A percentile compares a stretch with the other conserved stretches of the same genome.
Evolutionary conservation across 1,140 invertebrate species (phyloP).

Genomic region (Heliconius hermathena): DNA sequence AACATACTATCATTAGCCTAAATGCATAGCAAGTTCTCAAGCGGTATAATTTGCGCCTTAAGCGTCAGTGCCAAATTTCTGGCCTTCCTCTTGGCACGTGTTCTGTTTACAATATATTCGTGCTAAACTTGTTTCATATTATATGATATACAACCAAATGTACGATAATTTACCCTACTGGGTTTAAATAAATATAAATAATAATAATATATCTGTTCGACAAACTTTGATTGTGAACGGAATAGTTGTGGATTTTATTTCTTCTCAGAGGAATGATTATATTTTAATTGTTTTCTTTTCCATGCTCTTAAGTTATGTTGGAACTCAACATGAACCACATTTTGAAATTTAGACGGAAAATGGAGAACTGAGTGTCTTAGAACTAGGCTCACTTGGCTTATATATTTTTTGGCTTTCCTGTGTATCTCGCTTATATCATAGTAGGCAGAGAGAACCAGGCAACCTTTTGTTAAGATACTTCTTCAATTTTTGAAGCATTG

Average conservation of each 20-base stretch:
- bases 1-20: slow-evolving; percentile 14
- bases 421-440: too few relatives aligned
- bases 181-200: background rate
- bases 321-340: too few relatives aligned
- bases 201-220: background rate
- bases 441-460: too few relatives aligned
- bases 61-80: slow-evolving; percentile 15
- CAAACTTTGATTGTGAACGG: background rate
- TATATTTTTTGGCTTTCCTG: too few relatives aligned
- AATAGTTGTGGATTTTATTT: background rate
- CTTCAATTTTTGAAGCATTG: too few relatives aligned
- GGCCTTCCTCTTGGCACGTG: slow-evolving; percentile 17
- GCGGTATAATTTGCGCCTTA: slow-evolving; percentile 3
- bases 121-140: background rate
- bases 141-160: background rate
- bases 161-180: background rate
- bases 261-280: too few relatives aligned
- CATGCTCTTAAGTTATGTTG: too few relatives aligned
- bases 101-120: slow-evolving; percentile 8
- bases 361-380: too few relatives aligned
- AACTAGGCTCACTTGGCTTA: too few relatives aligned
- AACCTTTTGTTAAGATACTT: too few relatives aligned
- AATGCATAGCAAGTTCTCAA: slow-evolving; percentile 7
- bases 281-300: too few relatives aligned
- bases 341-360: too few relatives aligned